Base-by-base conservation (phyloP, 2,888 invertebrate species). In the Thecocarcelia acutangulata region DNA sequence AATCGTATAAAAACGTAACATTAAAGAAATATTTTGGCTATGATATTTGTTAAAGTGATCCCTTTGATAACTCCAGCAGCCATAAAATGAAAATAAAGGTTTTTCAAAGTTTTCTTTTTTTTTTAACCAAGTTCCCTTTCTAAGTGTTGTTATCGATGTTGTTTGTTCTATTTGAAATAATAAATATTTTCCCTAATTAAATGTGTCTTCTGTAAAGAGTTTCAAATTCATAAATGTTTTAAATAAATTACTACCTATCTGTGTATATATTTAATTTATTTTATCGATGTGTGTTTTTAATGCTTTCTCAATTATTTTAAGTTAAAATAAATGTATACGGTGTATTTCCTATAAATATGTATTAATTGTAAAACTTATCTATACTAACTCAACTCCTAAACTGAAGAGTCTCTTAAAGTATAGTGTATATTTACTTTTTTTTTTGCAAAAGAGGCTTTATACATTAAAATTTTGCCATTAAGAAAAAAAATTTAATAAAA, bases 111-210 rank as follows among this genome's bases (percentile, higher is more conserved):
- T n/a, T n/a, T n/a, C n/a, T n/a, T n/a, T n/a, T n/a, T n/a, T 12
- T 54, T 58, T 56, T 40, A 8, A 13, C 40, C 1, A 50, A 37
- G 33, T 50, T 54, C 28, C 33, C 11, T 56, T 3, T 52, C 9
- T 76, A 59, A 61, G 61, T 76, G 76, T 75, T 59, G 44, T 73
- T 59, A 11, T 79, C 50, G 54, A 40, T 68, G 61, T 68, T 73
- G 50, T 73, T 46, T 15, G 13, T 48, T 24, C 1, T 40, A 15
- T 24, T 33, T 15, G 37, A 58, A 37, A 21, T 37, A 59, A 2
- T 24, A 21, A 59, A 37, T 19, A 33, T 24, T 24, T 24, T 24
- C 24, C 24, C 24, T 24, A 37, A 9, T 9, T 37, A 4, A n/a
- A 4, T 56, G 5, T 33, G 28, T 54, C n/a, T 58, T 40, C 9